Base-by-base conservation (phyloP, 2,888 invertebrate species). In the Nasonia oneida region DNA sequence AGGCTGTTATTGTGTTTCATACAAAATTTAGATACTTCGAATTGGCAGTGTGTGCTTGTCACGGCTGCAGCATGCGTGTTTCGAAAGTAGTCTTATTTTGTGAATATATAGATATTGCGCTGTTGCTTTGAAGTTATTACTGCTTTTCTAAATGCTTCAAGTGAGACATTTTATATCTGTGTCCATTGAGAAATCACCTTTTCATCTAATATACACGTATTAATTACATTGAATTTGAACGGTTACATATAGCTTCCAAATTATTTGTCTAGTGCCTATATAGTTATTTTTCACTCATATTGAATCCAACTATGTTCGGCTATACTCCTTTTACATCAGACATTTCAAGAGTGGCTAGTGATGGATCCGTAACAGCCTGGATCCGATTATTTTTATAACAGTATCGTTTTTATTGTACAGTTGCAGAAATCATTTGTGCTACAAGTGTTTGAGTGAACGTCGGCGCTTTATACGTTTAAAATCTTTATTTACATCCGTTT, bases 221-320 rank as follows among this genome's bases (percentile, higher is more conserved):
- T 89, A 90, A 91, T 90, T 90, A 91, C 89, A 90, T 88, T 89
- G 89, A 91, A 89, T 90, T 91, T 90, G 91, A 91, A 91, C 91
- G 91, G 90, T 91, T 91, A 90, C 88, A 91, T 88, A 86, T 88
- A 86, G 87, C 86, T 87, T 87, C 87, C 85, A 88, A 89, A 87
- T 89, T 89, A 88, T 87, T 88, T 88, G 88, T 87, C 89, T 89
- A 87, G 85, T 89, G 89, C 86, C 88, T 89, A 89, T 87, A 87
- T 37, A 37, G 0, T 37, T 37, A 85, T 87, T 88, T 87, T 84
- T 71, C n/a, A 71, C 42, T 71, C 18, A 18, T 42, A 88, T 78
- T n/a, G 73, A 73, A 78, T 83, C 29, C 42, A 73, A 61, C 61
- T 61, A 78, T 18, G 42, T 77, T 83, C 39, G 18, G 12, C n/a